Conservation (phyloP, 35 echinoderm and acorn worm genomes). For the Eucidaris tribuloides region DNA sequence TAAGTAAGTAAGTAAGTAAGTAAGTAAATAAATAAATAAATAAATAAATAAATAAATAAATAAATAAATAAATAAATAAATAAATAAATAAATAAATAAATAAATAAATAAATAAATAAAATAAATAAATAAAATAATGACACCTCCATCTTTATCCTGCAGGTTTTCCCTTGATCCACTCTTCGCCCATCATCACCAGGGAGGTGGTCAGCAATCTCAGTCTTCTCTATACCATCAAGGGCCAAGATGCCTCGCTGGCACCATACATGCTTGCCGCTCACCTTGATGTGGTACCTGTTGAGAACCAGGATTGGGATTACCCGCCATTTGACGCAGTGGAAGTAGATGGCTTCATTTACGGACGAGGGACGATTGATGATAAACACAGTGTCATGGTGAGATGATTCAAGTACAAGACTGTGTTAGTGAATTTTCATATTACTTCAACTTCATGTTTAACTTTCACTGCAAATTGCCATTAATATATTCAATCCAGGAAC, state of each 20-base stretch:
- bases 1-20: too few relatives aligned
- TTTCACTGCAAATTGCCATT: too few relatives aligned
- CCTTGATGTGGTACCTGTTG: slow-evolving; percentile 95
- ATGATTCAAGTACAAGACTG: too few relatives aligned
- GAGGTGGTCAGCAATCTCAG: slow-evolving; percentile 75
- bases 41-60: too few relatives aligned
- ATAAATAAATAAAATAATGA: too few relatives aligned
- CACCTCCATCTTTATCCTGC: not conserved
- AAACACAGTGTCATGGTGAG: slow-evolving; percentile 87
- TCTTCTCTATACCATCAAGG: slow-evolving; percentile 79
- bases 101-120: too few relatives aligned
- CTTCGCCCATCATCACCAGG: slow-evolving; percentile 53
- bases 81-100: too few relatives aligned
- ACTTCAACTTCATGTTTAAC: too few relatives aligned
- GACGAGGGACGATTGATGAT: slow-evolving; percentile 92
- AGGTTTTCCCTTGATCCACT: slow-evolving; percentile 75
- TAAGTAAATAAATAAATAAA: too few relatives aligned
- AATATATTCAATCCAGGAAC: too few relatives aligned
- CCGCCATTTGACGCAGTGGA: slow-evolving; percentile 84
- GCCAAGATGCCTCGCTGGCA: slow-evolving; percentile 50
- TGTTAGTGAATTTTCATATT: too few relatives aligned
- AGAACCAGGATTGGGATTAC: slow-evolving; percentile 67
- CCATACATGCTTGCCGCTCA: slow-evolving; percentile 86
- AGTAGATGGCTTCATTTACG: slow-evolving; percentile 89
- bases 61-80: too few relatives aligned